Percentiles rank a stretch among this genome's conserved stretches.
phyloP scores from a whole-genome alignment of 2,113 vertebrate genomes.

The Eurypyga helias region DNA sequence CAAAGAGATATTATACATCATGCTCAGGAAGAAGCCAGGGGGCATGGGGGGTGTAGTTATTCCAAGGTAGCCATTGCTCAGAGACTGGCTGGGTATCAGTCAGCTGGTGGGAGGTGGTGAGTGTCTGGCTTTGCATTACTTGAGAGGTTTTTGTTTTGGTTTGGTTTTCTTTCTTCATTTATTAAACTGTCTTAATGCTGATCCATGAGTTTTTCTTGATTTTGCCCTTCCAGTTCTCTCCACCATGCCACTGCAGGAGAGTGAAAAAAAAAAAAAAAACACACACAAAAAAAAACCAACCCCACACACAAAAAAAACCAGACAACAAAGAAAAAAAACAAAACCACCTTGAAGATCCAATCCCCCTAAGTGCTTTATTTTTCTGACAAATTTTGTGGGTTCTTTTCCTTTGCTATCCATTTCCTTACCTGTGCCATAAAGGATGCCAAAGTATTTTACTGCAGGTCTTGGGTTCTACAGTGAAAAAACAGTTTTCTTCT shows the following conservation, averaged over 20 bases:
- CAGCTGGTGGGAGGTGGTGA: background rate
- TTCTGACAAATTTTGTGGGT: background rate
- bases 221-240: background rate
- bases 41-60: background rate
- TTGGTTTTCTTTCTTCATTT: background rate
- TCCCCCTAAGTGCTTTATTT: background rate
- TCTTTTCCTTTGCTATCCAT: background rate
- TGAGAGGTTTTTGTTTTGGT: background rate
- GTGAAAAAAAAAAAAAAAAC: background rate
- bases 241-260: background rate
- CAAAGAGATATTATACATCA: background rate
- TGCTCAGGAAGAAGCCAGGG: background rate
- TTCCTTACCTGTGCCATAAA: background rate
- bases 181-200: background rate
- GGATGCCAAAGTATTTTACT: background rate
- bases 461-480: background rate
- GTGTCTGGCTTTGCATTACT: background rate
- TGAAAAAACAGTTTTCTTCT: background rate
- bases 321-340: too few relatives aligned
- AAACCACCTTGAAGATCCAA: background rate
- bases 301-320: too few relatives aligned
- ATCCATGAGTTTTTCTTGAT: background rate
- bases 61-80: background rate
- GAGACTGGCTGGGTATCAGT: background rate
- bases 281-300: too few relatives aligned